Conservation (phyloP, 2,888 invertebrate species). For the Calephelis perditalis region DNA sequence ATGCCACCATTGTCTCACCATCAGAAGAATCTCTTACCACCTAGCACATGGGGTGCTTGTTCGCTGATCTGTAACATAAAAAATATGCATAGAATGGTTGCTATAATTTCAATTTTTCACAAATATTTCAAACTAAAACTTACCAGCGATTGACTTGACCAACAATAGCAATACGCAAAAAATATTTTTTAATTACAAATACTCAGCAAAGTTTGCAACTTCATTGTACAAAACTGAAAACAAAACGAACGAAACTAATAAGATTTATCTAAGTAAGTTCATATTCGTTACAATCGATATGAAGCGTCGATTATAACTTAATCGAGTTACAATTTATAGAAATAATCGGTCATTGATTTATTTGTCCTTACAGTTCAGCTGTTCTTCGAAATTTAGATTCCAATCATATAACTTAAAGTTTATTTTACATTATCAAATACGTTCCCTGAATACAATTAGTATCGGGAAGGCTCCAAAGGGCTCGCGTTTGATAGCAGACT, state of each 20-base stretch:
- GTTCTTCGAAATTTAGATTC: not conserved
- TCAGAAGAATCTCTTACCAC: too few species aligned
- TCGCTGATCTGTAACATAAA: too few species aligned
- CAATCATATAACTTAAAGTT: not conserved
- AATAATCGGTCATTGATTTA: constrained; percentile 75
- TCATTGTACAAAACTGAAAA: too few species aligned
- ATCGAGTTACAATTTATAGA: constrained; percentile 58
- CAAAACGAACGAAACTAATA: not conserved
- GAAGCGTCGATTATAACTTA: constrained; percentile 26
- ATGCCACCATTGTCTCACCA: too few species aligned
- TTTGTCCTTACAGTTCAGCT: constrained; percentile 33
- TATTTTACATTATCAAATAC: constrained; percentile 6
- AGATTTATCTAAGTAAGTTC: constrained; percentile 9
- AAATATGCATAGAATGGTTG: too few species aligned
- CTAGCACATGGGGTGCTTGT: too few species aligned
- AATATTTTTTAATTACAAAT: too few species aligned
- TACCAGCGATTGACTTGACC: too few species aligned
- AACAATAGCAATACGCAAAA: too few species aligned
- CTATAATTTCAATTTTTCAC: too few species aligned
- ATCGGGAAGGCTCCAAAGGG: constrained; percentile 66
- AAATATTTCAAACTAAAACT: too few species aligned
- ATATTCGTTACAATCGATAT: constrained; percentile 10
- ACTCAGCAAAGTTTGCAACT: too few species aligned
- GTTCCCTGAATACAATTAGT: constrained; percentile 63
- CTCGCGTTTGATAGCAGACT: constrained; percentile 57